These are phyloP conservation scores for Scaptomyza parva DNA, from an alignment of 2,888 invertebrate genomes.

Conservation along the genomic window DNA sequence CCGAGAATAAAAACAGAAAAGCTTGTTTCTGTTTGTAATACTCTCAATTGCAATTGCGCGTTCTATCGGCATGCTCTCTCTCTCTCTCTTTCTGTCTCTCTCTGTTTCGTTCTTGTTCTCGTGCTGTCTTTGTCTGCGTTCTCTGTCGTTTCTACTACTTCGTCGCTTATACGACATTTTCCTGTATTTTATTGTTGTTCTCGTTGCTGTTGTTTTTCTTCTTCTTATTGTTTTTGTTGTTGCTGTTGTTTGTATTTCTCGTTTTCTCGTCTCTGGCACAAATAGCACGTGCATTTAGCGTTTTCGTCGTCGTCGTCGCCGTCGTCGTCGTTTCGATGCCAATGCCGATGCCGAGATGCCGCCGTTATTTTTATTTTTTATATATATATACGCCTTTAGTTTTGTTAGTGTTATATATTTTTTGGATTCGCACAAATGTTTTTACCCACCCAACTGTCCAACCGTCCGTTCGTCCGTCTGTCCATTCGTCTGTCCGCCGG, in stretches of 20 bases:
- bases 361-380: conserved; percentile 12
- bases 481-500: conserved; percentile 10
- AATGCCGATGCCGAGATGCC: conserved; percentile 47
- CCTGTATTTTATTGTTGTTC: conserved; percentile 45
- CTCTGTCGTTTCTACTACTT: conserved; percentile 4
- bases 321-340: conserved; percentile 49
- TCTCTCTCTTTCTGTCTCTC: background rate
- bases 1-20: no score
- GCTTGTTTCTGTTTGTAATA: conserved; percentile 38
- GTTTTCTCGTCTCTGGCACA: conserved; percentile 35
- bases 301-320: conserved; percentile 32
- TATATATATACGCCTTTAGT: conserved; percentile 16
- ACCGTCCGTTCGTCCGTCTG: background rate
- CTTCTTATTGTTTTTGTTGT: conserved; percentile 32
- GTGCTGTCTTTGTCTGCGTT: background rate
- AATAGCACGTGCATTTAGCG: conserved; percentile 71
- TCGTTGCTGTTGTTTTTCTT: no score
- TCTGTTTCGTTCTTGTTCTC: conserved; percentile 4
- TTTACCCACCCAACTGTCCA: background rate
- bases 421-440: conserved; percentile 40
- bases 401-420: background rate
- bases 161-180: conserved; percentile 23
- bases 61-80: conserved; percentile 1
- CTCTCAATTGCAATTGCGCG: conserved; percentile 51
- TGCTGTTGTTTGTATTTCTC: no score